Evolutionary conservation across 2,113 vertebrate species (phyloP).

Genomic region (Syngnathoides biaculeatus): DNA sequence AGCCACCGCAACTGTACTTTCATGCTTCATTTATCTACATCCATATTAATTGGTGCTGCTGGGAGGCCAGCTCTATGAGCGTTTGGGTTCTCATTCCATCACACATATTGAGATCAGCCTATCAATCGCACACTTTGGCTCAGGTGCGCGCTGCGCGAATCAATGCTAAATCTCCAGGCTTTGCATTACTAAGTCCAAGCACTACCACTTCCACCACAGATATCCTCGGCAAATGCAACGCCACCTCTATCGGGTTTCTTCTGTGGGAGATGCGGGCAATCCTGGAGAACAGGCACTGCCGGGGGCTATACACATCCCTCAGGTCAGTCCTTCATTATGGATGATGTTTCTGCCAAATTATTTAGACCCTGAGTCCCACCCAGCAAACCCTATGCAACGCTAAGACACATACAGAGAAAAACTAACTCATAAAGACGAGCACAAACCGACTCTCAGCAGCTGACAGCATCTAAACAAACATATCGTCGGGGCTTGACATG

Average conservation of each 20-base stretch:
- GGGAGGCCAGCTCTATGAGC: conserved; percentile 12
- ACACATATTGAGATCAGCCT: conserved; percentile 12
- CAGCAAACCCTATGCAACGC: conserved; percentile 41
- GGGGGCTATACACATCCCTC: conserved; percentile 77
- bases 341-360: conserved; percentile 80
- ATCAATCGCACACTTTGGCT: conserved; percentile 25
- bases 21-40: conserved; percentile 56
- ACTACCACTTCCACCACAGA: conserved; percentile 13
- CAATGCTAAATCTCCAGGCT: conserved; percentile 56
- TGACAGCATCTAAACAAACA: neutral
- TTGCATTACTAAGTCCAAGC: conserved; percentile 26
- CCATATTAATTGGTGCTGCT: conserved; percentile 54
- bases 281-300: conserved; percentile 66
- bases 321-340: conserved; percentile 79
- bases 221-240: conserved; percentile 40
- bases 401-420: conserved; percentile 9
- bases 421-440: no score
- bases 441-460: no score
- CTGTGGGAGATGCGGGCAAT: conserved; percentile 46
- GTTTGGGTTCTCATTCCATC: conserved; percentile 8
- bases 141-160: conserved; percentile 54
- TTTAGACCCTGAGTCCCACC: conserved; percentile 67
- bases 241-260: conserved; percentile 47
- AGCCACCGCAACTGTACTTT: conserved; percentile 34
- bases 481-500: neutral